These are phyloP conservation scores for Alouatta palliata DNA, from an alignment of 2,113 vertebrate species.

Conservation along the genomic window DNA sequence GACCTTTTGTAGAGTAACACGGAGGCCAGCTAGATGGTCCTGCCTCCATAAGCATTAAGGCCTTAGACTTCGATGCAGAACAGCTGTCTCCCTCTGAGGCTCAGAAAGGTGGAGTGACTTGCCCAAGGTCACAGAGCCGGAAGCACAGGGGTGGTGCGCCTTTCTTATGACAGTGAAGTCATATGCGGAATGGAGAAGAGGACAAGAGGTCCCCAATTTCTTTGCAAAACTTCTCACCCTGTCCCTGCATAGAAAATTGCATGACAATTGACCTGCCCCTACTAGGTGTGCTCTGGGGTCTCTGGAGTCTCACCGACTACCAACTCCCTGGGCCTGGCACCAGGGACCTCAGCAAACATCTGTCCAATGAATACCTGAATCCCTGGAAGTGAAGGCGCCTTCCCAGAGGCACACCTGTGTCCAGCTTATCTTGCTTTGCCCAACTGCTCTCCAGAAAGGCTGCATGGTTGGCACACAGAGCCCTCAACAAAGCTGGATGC, in stretches of 20 bases:
- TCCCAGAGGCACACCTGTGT: background rate
- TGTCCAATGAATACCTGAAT: background rate
- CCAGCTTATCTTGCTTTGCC: background rate
- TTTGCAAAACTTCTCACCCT: background rate
- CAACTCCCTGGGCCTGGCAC: background rate
- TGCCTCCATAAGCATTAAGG: rapidly evolving
- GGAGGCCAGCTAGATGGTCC: too few species aligned
- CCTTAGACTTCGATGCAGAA: background rate
- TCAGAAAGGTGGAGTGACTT: background rate
- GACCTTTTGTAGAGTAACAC: background rate
- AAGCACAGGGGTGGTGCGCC: background rate
- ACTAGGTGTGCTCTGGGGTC: background rate
- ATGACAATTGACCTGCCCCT: too few species aligned
- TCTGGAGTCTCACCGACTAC: background rate
- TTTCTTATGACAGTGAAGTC: background rate
- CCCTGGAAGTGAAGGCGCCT: background rate
- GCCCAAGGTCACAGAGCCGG: background rate
- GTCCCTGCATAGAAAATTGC: background rate
- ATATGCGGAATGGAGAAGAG: background rate
- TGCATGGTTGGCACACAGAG: background rate
- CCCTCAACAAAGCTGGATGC: too few species aligned
- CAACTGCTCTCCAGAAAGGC: background rate
- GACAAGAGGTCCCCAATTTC: background rate
- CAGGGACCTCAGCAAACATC: background rate
- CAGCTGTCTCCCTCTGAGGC: background rate